A percentile compares a stretch with the other conserved stretches of the same genome.
Evolutionary conservation across 2,888 invertebrate species (phyloP).

Genomic region (Bugulina stolonifera): DNA sequence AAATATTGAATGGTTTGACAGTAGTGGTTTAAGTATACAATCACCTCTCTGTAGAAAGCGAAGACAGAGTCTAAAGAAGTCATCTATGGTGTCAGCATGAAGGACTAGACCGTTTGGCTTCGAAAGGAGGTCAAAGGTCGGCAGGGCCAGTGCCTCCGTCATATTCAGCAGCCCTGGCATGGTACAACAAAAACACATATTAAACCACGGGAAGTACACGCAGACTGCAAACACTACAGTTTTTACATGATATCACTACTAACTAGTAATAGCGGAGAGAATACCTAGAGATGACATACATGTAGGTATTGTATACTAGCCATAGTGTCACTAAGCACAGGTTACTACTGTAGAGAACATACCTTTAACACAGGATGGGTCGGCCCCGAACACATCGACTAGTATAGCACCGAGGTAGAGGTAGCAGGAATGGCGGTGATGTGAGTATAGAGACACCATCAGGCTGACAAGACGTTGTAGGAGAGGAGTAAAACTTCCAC

Average conservation of each 20-base stretch:
- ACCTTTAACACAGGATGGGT: constrained; percentile 67
- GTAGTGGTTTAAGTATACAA: background rate
- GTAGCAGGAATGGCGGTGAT: constrained; percentile 76
- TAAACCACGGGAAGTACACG: no score
- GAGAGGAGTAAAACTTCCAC: constrained; percentile 68
- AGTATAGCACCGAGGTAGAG: constrained; percentile 81
- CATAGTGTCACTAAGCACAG: background rate
- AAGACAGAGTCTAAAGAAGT: constrained; percentile 79
- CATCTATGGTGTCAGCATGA: constrained; percentile 96
- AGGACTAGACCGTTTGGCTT: constrained; percentile 62
- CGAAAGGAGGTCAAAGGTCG: constrained; percentile 64
- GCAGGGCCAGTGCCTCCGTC: constrained; percentile 44
- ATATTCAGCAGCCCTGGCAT: constrained; percentile 23
- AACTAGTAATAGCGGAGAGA: no score
- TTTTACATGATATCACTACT: no score
- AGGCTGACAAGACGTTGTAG: constrained; percentile 75
- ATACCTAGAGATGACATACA: no score
- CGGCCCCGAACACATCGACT: constrained; percentile 79
- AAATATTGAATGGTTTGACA: no score
- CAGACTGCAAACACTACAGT: no score
- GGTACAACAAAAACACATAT: no score
- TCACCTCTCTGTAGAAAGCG: constrained; percentile 49
- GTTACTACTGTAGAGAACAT: constrained; percentile 51
- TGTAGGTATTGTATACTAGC: background rate
- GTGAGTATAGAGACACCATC: constrained; percentile 68